Conservation (phyloP, 2,113 vertebrate genomes). For the Pogonocichla stellata region DNA sequence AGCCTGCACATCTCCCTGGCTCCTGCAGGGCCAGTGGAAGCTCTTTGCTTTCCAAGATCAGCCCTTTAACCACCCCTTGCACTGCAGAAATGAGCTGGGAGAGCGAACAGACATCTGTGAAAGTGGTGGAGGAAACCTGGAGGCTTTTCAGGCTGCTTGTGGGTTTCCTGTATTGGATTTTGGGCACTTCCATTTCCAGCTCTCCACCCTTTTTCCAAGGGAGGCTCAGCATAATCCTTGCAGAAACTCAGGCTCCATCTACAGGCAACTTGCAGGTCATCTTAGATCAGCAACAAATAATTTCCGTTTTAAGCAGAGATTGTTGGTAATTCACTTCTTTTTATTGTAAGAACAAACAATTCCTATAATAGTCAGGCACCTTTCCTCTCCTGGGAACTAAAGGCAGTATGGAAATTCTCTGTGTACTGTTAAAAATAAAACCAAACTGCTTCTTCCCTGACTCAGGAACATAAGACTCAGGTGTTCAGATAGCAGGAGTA, state of each 20-base stretch:
- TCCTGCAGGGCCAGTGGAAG: neutral
- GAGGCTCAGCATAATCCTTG: neutral
- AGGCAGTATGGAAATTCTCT: neutral
- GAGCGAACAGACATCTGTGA: accelerated
- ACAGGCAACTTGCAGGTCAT: conserved; percentile 20
- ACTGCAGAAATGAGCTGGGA: neutral
- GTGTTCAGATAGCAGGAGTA: neutral
- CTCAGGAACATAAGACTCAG: neutral
- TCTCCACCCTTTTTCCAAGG: neutral
- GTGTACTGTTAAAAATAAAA: neutral
- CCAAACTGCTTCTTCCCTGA: neutral
- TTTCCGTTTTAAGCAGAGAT: neutral
- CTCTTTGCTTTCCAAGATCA: neutral
- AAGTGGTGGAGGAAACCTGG: neutral
- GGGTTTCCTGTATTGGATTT: conserved; percentile 37
- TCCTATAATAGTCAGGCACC: neutral
- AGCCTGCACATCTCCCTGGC: accelerated
- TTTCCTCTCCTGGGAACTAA: neutral
- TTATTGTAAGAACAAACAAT: neutral
- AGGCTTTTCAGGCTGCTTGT: neutral
- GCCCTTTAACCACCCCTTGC: neutral
- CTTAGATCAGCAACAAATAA: neutral
- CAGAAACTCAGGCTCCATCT: conserved; percentile 43
- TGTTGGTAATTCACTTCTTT: neutral
- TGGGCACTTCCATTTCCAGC: neutral